Evolutionary conservation across 2,888 invertebrate genomes (phyloP).

Genomic region (Panzeria rudis): DNA sequence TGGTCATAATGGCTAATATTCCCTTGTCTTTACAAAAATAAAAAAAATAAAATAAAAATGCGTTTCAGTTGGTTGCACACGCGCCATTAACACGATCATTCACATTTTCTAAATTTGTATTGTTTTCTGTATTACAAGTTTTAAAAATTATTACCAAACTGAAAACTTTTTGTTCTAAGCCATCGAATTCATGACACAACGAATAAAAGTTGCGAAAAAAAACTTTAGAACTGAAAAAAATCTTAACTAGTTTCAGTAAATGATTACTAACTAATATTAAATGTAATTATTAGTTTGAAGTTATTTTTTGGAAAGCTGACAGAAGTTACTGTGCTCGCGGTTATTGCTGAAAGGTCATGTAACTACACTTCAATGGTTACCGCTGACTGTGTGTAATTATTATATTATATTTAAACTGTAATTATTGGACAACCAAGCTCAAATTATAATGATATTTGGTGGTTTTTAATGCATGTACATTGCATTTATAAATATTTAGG

Average conservation of each 20-base stretch:
- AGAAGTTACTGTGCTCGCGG: constrained; percentile 27
- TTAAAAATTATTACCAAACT: constrained; percentile 49
- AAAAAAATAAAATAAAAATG: constrained; percentile 26
- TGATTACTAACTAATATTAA: constrained; percentile 39
- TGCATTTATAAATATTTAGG: neutral
- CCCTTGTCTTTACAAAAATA: constrained; percentile 24
- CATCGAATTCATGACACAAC: constrained; percentile 49
- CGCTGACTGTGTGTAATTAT: constrained; percentile 20
- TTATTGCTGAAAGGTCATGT: constrained; percentile 62
- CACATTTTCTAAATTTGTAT: constrained; percentile 50
- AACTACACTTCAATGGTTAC: constrained; percentile 51
- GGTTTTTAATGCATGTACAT: neutral
- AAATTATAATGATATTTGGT: constrained; percentile 10
- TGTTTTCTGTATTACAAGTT: constrained; percentile 48
- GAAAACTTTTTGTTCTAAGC: constrained; percentile 52
- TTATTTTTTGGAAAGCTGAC: constrained; percentile 15
- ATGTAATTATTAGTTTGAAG: constrained; percentile 6
- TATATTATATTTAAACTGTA: constrained; percentile 38
- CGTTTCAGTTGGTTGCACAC: constrained; percentile 80
- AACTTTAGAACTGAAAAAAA: neutral
- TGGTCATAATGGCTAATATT: neutral
- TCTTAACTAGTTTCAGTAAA: constrained; percentile 4
- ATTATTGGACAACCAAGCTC: constrained; percentile 33
- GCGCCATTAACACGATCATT: constrained; percentile 73
- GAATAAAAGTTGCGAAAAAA: constrained; percentile 5